Conservation (phyloP, 2,888 invertebrate species). For the Smittia sp. region DNA sequence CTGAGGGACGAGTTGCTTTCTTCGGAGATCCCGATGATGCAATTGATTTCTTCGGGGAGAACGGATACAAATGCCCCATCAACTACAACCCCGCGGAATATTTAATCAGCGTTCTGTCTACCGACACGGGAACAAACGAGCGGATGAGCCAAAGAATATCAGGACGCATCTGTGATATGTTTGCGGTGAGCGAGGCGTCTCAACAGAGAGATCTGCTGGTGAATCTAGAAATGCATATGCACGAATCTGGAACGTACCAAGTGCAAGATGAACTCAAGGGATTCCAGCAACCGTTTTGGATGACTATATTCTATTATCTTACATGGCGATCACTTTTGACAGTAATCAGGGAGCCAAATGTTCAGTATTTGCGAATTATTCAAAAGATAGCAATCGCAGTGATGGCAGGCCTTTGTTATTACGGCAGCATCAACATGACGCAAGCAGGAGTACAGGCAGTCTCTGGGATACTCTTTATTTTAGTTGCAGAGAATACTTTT, state of each 20-base stretch:
- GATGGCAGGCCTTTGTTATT: conserved; percentile 81
- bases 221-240: conserved; percentile 69
- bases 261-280: conserved; percentile 42
- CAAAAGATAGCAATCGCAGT: conserved; percentile 82
- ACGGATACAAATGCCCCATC: conserved; percentile 71
- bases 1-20: conserved; percentile 83
- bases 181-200: conserved; percentile 72
- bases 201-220: conserved; percentile 74
- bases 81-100: conserved; percentile 90
- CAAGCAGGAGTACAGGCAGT: conserved; percentile 84
- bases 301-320: conserved; percentile 71
- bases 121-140: conserved; percentile 70
- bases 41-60: conserved; percentile 62
- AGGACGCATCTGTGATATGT: conserved; percentile 72
- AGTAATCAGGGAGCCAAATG: conserved; percentile 73
- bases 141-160: conserved; percentile 67
- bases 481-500: conserved; percentile 88
- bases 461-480: conserved; percentile 82
- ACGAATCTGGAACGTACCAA: conserved; percentile 48
- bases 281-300: conserved; percentile 64
- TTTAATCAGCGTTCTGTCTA: conserved; percentile 78
- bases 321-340: conserved; percentile 72
- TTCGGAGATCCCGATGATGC: conserved; percentile 70
- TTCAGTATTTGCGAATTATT: conserved; percentile 71
- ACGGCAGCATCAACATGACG: conserved; percentile 67